Evolutionary conservation across 1,140 invertebrate genomes (phyloP).

Genomic region (Homarus americanus): DNA sequence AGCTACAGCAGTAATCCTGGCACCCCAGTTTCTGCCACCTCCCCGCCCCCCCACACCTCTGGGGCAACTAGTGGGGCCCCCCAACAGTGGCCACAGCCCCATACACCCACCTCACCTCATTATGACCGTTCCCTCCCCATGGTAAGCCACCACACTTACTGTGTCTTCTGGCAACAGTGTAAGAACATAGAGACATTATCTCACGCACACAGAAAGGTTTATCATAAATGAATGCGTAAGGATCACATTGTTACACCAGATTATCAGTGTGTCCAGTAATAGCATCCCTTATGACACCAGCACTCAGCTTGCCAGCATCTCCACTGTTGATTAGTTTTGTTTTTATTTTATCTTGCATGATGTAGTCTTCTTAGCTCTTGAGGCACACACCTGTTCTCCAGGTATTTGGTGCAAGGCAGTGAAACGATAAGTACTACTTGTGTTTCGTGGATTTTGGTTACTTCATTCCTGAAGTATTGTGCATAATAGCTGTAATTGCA

Average conservation of each 20-base stretch:
- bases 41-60: slow-evolving; percentile 87
- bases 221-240: slow-evolving; percentile 18
- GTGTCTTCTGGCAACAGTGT: slow-evolving; percentile 77
- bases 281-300: slow-evolving; percentile 49
- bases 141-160: slow-evolving; percentile 76
- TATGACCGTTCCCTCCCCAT: slow-evolving; percentile 75
- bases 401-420: slow-evolving; percentile 16
- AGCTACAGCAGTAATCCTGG: slow-evolving; percentile 94
- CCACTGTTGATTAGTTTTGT: slow-evolving; percentile 29
- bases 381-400: slow-evolving; percentile 25
- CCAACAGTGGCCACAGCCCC: slow-evolving; percentile 76
- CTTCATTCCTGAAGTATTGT: not conserved
- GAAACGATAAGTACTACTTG: slow-evolving; percentile 5
- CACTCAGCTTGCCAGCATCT: slow-evolving; percentile 57
- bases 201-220: slow-evolving; percentile 51
- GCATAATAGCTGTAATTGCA: not conserved
- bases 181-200: slow-evolving; percentile 77
- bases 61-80: slow-evolving; percentile 76
- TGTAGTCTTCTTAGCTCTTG: slow-evolving; percentile 55
- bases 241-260: slow-evolving; percentile 25
- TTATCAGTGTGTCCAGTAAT: slow-evolving; percentile 38
- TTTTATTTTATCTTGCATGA: slow-evolving; percentile 46
- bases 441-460: slow-evolving; percentile 15
- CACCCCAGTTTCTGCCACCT: slow-evolving; percentile 83
- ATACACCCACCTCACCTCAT: slow-evolving; percentile 79